Conservation (phyloP, 2,113 vertebrate genomes). For the Tetraodon nigroviridis region DNA sequence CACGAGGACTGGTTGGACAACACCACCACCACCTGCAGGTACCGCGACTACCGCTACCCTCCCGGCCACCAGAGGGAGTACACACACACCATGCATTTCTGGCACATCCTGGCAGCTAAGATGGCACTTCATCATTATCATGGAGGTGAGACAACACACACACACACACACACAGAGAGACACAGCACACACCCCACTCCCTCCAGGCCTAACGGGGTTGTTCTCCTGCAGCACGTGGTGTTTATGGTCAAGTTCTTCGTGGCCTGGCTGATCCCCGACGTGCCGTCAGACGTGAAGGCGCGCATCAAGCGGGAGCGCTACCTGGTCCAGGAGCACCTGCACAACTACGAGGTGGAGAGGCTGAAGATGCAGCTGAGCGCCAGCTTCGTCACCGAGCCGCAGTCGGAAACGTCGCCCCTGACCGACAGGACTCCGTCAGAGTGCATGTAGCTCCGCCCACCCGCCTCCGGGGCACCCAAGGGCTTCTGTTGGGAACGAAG, state of each 20-base stretch:
- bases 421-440: slow-evolving; percentile 74
- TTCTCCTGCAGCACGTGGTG: slow-evolving; percentile 84
- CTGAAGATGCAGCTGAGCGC: slow-evolving; percentile 81
- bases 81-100: slow-evolving; percentile 86
- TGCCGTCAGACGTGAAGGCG: slow-evolving; percentile 86
- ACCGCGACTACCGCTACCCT: slow-evolving; percentile 88
- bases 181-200: background rate
- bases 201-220: background rate
- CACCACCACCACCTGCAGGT: slow-evolving; percentile 61
- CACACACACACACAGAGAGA: background rate
- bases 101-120: slow-evolving; percentile 96
- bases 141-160: slow-evolving; percentile 80
- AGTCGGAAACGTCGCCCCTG: slow-evolving; percentile 60
- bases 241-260: slow-evolving; percentile 94
- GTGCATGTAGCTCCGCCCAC: slow-evolving; percentile 57
- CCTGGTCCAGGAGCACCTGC: slow-evolving; percentile 88
- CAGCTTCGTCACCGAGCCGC: slow-evolving; percentile 71
- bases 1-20: slow-evolving; percentile 58
- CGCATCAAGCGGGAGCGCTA: slow-evolving; percentile 90
- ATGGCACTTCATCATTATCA: slow-evolving; percentile 95
- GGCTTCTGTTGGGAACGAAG: slow-evolving; percentile 35
- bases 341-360: slow-evolving; percentile 87
- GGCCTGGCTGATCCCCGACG: slow-evolving; percentile 95
- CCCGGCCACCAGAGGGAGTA: slow-evolving; percentile 79
- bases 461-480: slow-evolving; percentile 12